Evolutionary conservation across 1,140 invertebrate genomes (phyloP).

Genomic region (Thereuonema tuberculata): DNA sequence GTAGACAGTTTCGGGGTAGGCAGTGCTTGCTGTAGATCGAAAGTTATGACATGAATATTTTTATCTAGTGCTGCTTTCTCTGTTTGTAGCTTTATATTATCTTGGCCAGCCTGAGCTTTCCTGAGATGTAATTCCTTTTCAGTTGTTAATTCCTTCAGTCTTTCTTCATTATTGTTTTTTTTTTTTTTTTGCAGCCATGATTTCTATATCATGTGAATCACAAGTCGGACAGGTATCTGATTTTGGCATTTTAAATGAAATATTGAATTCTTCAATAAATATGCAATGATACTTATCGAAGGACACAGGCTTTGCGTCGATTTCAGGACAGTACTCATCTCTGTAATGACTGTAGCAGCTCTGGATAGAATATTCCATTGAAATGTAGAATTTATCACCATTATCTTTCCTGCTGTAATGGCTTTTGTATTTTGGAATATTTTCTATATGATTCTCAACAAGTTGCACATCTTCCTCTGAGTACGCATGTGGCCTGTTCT

Average conservation of each 20-base stretch:
- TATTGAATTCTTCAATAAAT: constrained; percentile 7
- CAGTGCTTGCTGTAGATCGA: constrained; percentile 11
- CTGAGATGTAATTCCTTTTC: neutral
- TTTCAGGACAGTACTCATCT: neutral
- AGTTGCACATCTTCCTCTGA: neutral
- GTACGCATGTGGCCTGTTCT: neutral
- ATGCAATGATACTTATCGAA: neutral
- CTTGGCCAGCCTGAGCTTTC: neutral
- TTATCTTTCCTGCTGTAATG: neutral
- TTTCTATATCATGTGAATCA: neutral
- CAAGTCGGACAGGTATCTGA: constrained; percentile 3
- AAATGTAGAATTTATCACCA: neutral
- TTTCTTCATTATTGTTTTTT: neutral
- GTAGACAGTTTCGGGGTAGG: constrained; percentile 8
- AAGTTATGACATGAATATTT: neutral
- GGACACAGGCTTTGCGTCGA: neutral
- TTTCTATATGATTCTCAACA: neutral
- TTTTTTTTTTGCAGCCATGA: neutral
- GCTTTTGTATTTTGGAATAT: neutral
- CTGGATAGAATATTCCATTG: neutral
- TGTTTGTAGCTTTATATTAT: neutral
- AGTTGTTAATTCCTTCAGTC: neutral
- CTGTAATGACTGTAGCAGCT: neutral
- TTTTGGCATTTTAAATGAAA: constrained; percentile 8
- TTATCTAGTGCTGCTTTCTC: neutral